Percentiles rank a stretch among this genome's conserved stretches.
Evolutionary conservation across 2,888 invertebrate genomes (phyloP).

Genomic region (Drosophila nr. medialis): DNA sequence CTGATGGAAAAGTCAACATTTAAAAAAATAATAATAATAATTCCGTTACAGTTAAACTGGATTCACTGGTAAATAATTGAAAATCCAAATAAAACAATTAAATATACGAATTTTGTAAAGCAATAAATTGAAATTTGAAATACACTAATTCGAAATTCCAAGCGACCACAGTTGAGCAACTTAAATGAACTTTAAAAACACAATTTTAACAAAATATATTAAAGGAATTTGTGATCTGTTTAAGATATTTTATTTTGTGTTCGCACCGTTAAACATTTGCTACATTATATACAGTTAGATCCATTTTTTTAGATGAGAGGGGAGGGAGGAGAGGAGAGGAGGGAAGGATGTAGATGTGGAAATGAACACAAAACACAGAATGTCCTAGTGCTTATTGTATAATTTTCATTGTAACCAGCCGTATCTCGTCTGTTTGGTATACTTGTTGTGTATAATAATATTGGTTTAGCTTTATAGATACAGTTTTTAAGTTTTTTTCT

Average conservation of each 20-base stretch:
- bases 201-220: background rate
- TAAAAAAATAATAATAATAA: background rate
- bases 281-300: constrained; percentile 53
- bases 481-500: constrained; percentile 26
- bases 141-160: background rate
- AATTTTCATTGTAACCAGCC: constrained; percentile 20
- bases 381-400: constrained; percentile 15
- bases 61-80: background rate
- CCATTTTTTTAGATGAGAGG: too few relatives aligned
- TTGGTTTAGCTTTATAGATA: constrained; percentile 61
- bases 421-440: constrained; percentile 4
- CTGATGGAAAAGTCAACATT: constrained; percentile 4
- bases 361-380: constrained; percentile 17
- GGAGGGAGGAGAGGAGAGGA: too few relatives aligned
- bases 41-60: background rate
- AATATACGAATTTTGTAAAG: background rate
- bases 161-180: background rate
- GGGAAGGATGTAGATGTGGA: background rate
- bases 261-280: constrained; percentile 36
- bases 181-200: background rate
- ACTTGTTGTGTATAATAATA: constrained; percentile 12
- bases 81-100: background rate
- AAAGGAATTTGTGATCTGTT: background rate
- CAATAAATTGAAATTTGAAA: background rate
- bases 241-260: constrained; percentile 34